Evolutionary conservation across 2,888 invertebrate species (phyloP), one percentile per base, ranked within the genome.

Genomic region (Camptogramma bilineatum): DNA sequence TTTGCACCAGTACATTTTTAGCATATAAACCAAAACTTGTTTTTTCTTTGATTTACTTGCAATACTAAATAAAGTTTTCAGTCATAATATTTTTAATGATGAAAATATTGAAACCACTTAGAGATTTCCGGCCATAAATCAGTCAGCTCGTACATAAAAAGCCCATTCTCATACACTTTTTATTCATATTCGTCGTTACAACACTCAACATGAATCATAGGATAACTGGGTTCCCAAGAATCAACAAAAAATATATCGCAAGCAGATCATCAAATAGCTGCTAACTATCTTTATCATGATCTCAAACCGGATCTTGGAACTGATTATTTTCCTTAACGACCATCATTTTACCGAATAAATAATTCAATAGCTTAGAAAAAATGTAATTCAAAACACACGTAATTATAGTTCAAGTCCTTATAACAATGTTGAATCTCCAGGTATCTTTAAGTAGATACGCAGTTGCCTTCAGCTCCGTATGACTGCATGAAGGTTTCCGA

Each of bases 281-380:
- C 64, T 66, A 78, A 76, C 74, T 75, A 76, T 77, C 76, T 78
- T 74, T 77, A 80, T 78, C 73, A 77, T 75, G 77, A 77, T 76
- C 69, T 69, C 65, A 70, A 82, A 79, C 80, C 80, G 78, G 83
- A 84, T 79, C 75, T 73, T 66, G 66, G 61, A 74, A 73, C 73
- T 78, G 75, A 78, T 81, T 78, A 78, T 80, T 75, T 75, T 73
- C 69, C 62, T 69, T 78, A 78, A 79, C 83, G 74, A 79, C 73
- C 73, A 77, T 76, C 73, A 79, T 73, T 78, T 79, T 76, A 77
- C 65, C 69, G 74, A 74, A 80, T 82, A 81, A 79, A 83, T 83
- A 80, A 83, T 83, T 77, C 81, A 80, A 80, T 79, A 77, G 73
- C 73, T 78, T 73, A 78, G 75, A 83, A 81, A 79, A 73, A 71